phyloP scores from a whole-genome alignment of 1,140 invertebrate species.

The Aphelinus certus region DNA sequence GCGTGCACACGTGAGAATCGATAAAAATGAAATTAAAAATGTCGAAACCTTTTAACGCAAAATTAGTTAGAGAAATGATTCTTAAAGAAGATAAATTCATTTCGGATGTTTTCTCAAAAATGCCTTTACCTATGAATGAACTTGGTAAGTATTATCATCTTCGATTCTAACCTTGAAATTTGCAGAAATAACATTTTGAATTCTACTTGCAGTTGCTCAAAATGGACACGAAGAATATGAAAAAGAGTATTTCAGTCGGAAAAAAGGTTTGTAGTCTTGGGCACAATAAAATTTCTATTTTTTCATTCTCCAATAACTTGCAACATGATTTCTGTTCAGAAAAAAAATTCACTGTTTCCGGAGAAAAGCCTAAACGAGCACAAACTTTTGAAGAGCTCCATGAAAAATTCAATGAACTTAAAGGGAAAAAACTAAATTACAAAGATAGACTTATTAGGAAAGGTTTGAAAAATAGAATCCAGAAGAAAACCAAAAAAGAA shows the following conservation, averaged over 20 bases:
- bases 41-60: conserved; percentile 55
- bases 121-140: conserved; percentile 54
- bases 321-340: neutral
- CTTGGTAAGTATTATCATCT: conserved; percentile 46
- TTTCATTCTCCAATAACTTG: neutral
- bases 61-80: conserved; percentile 52
- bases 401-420: conserved; percentile 60
- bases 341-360: conserved; percentile 6
- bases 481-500: conserved; percentile 65
- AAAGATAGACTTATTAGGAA: conserved; percentile 68
- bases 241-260: conserved; percentile 19
- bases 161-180: conserved; percentile 45
- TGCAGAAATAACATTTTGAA: conserved; percentile 2
- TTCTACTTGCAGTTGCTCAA: conserved; percentile 24
- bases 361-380: conserved; percentile 51
- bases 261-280: conserved; percentile 31
- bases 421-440: conserved; percentile 63
- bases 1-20: conserved; percentile 29
- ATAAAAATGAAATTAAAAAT: conserved; percentile 58
- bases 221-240: conserved; percentile 28
- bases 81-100: conserved; percentile 62
- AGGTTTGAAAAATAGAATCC: conserved; percentile 66
- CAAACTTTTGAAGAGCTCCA: conserved; percentile 64
- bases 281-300: neutral
- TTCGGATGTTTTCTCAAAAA: conserved; percentile 58